Conservation (phyloP, 2,113 vertebrate genomes). For the Dascyllus trimaculatus region DNA sequence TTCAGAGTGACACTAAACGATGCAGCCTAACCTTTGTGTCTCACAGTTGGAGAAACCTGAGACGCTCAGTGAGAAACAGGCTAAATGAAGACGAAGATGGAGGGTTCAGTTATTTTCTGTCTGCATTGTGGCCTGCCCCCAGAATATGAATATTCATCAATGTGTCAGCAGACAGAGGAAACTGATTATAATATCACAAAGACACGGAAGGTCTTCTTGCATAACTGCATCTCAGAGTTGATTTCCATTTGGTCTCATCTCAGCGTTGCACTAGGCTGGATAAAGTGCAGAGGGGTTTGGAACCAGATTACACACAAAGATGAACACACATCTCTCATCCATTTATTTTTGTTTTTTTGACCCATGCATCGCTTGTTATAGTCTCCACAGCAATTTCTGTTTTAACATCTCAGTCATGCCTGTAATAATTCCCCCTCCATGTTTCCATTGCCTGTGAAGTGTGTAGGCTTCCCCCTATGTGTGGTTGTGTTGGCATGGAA, state of each 20-base stretch:
- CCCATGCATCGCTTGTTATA: slow-evolving; percentile 5
- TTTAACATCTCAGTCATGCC: slow-evolving; percentile 57
- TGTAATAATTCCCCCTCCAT: slow-evolving; percentile 53
- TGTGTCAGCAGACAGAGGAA: slow-evolving; percentile 36
- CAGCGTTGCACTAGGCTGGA: background rate
- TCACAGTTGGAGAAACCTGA: slow-evolving; percentile 6
- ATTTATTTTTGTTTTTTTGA: background rate
- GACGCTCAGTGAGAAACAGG: slow-evolving; percentile 20
- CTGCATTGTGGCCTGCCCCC: slow-evolving; percentile 15
- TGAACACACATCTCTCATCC: background rate
- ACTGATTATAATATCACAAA: slow-evolving; percentile 54
- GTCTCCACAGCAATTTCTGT: slow-evolving; percentile 33
- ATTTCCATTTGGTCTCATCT: slow-evolving; percentile 24
- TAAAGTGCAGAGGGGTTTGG: slow-evolving; percentile 12
- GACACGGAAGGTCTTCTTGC: slow-evolving; percentile 8
- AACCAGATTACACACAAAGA: slow-evolving; percentile 19
- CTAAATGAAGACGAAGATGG: slow-evolving; percentile 28
- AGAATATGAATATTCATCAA: slow-evolving; percentile 47
- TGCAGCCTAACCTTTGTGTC: background rate
- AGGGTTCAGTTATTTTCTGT: slow-evolving; percentile 29
- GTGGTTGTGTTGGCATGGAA: slow-evolving; percentile 83
- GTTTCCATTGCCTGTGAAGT: slow-evolving; percentile 38
- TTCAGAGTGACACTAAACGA: background rate
- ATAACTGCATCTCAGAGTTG: slow-evolving; percentile 22
- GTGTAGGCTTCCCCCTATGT: slow-evolving; percentile 68